A percentile compares a stretch with the other conserved stretches of the same genome.
phyloP scores from a whole-genome alignment of 1,140 invertebrate species.

The Drosophila pseudoananassae region DNA sequence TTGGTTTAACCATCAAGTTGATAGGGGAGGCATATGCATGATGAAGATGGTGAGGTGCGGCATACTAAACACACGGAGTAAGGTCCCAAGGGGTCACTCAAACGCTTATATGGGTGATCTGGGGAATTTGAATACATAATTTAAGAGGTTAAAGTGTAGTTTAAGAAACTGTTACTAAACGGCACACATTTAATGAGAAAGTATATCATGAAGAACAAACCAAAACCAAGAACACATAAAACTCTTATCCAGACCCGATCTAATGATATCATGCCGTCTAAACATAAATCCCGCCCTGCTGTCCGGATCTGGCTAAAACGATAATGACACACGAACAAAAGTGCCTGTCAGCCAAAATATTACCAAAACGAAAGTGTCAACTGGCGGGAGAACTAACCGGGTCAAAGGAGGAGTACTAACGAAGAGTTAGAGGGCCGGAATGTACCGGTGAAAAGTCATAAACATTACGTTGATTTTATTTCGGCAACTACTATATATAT shows the following conservation, averaged over 20 bases:
- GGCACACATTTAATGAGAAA: background rate
- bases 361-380: slow-evolving; percentile 68
- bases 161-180: too few relatives aligned
- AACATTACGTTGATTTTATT: slow-evolving; percentile 80
- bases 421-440: slow-evolving; percentile 7
- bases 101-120: slow-evolving; percentile 24
- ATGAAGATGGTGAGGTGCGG: slow-evolving; percentile 10
- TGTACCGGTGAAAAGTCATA: slow-evolving; percentile 69
- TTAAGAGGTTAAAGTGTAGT: background rate
- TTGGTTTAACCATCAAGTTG: slow-evolving; percentile 37
- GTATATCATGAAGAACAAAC: background rate
- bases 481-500: slow-evolving; percentile 63
- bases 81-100: slow-evolving; percentile 21
- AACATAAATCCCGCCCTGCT: slow-evolving; percentile 54
- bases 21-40: slow-evolving; percentile 33
- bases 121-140: slow-evolving; percentile 9
- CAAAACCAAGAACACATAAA: slow-evolving; percentile 6
- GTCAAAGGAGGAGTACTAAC: slow-evolving; percentile 44
- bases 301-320: slow-evolving; percentile 46
- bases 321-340: slow-evolving; percentile 77
- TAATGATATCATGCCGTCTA: slow-evolving; percentile 37
- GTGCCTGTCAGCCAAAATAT: slow-evolving; percentile 63
- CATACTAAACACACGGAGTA: slow-evolving; percentile 8
- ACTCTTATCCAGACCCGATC: slow-evolving; percentile 36
- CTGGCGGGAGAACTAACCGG: slow-evolving; percentile 5